Conservation (phyloP, 2,888 invertebrate species). For the Myopa testacea region DNA sequence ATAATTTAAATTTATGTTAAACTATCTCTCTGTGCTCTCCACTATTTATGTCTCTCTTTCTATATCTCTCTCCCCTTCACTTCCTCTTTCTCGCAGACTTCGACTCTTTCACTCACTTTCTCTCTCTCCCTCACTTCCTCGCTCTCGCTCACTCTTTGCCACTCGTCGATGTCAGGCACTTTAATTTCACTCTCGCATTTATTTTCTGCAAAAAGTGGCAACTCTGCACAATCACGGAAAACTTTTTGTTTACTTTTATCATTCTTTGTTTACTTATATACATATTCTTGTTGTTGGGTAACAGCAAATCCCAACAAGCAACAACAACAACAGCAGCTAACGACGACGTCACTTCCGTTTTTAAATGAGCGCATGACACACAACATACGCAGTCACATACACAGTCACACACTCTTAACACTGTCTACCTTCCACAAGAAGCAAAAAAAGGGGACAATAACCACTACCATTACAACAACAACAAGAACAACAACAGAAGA, state of each 20-base stretch:
- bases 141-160: no score
- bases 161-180: no score
- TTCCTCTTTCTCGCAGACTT: no score
- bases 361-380: conserved; percentile 7
- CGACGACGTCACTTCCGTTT: conserved; percentile 49
- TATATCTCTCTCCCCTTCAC: no score
- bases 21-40: no score
- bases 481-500: no score
- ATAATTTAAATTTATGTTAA: no score
- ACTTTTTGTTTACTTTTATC: conserved; percentile 28
- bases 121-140: no score
- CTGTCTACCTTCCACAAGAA: conserved; percentile 23
- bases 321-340: conserved; percentile 17
- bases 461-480: no score
- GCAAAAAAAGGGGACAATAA: neutral
- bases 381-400: neutral
- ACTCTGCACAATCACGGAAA: conserved; percentile 33
- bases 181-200: no score
- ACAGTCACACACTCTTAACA: neutral
- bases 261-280: conserved; percentile 42
- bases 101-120: no score
- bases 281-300: neutral
- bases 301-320: conserved; percentile 5
- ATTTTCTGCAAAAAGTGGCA: conserved; percentile 29
- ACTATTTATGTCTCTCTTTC: no score